Base-by-base conservation (phyloP, 1,140 invertebrate genomes). In the Nixonia krombeini region DNA sequence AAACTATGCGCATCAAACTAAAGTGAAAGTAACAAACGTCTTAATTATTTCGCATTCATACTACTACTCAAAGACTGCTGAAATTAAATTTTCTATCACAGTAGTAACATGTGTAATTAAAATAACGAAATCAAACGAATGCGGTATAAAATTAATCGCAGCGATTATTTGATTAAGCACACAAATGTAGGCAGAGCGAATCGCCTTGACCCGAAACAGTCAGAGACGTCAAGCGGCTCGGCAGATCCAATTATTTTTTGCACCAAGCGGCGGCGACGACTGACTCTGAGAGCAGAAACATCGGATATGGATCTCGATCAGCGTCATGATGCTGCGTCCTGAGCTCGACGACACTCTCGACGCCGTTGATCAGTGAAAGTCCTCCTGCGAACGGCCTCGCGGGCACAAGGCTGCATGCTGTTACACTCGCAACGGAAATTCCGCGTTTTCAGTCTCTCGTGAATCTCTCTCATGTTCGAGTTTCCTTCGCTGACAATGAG, bases 281-380 rank as follows among this genome's bases (percentile, higher is more conserved):
- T 31, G 3, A n/a, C 12, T n/a, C 9, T 31, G n/a, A n/a, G n/a
- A n/a, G n/a, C n/a, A n/a, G n/a, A n/a, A n/a, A n/a, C n/a, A n/a
- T n/a, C n/a, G n/a, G n/a, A n/a, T n/a, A n/a, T 31, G 3, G 12
- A 31, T n/a, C 2, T 40, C 29, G 5, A 15, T 21, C 17, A 41
- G 28, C 0, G n/a, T 45, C 8, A 5, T n/a, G 41, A 18, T 13
- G 33, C 18, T 8, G 16, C 56, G 47, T 64, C 59, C 63, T 53
- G 26, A 38, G 9, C 17, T 21, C 44, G 46, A 55, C 56, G 67
- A 55, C 53, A 57, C 49, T 47, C 29, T 17, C 42, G 13, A 26
- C 40, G 26, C 35, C 50, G 40, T 73, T 68, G 67, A 76, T 76
- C 74, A 75, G 76, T 76, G 76, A 78, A 78, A 78, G 76, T 74